Evolutionary conservation across 2,888 invertebrate genomes (phyloP), one percentile per base, ranked within the genome.

Genomic region (Lacanobia oleracea): DNA sequence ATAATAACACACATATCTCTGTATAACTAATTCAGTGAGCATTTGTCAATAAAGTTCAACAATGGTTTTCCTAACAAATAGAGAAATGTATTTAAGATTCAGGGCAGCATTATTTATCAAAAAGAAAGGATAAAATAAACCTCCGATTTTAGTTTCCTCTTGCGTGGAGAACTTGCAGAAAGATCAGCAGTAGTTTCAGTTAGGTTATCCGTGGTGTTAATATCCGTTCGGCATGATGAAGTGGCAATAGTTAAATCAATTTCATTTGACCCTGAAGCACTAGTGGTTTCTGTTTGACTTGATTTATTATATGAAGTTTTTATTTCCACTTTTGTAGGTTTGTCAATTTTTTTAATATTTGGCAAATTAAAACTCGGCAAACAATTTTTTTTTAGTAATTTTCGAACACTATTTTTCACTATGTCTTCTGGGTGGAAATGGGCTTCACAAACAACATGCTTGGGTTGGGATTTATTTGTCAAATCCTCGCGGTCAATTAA

Each of bases 361-460:
- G 64, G 57, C 64, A 64, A 64, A 59, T 40, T 45, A 27, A 64
- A 70, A 56, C 57, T 56, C 56, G 56, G 69, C 40, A 73, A 53
- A 37, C 37, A 64, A 54, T 60, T 65, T 33, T 59, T 73, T 21
- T 64, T 73, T 48, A 56, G 48, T 59, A 45, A 48, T 60, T 64
- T 73, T 63, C 69, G 21, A 40, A 23, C 33, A 4, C 40, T 59
- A n/a, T 53, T 59, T 43, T 50, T 64, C 3, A 33, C 5, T n/a
- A 73, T 73, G 48, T 68, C 63, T 45, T 45, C 45, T 45, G 63
- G 21, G 33, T 64, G n/a, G 53, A 73, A 68, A 73, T 68, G 68
- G 16, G 21, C 23, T 64, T 68, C 63, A 73, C 68, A 73, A 53
- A 73, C 68, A 2, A 56, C 57, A 48, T 68, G 33, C 16, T 53